Conservation (phyloP, 2,797 vertebrate species). For the Sebastes goodei region DNA sequence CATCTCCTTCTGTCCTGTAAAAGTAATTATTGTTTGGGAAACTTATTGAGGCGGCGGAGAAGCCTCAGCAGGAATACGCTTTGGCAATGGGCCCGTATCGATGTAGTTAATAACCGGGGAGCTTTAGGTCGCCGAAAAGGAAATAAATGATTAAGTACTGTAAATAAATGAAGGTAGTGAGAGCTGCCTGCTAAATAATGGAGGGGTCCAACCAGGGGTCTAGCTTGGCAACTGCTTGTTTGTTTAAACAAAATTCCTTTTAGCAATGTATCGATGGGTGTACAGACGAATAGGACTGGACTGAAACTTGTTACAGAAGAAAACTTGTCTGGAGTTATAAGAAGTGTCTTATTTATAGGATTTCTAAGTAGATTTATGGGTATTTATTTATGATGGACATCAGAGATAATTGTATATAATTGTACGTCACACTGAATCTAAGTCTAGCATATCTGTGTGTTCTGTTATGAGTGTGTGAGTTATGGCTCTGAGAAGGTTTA, state of each 20-base stretch:
- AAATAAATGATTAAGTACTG: constrained; percentile 44
- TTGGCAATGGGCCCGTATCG: constrained; percentile 25
- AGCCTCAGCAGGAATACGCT: constrained; percentile 31
- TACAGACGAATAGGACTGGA: not conserved
- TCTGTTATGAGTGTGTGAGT: not conserved
- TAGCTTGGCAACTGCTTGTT: not conserved
- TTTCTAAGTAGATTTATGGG: not conserved
- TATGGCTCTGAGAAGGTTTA: no score
- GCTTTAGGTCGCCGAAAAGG: not conserved
- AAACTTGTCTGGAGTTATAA: not conserved
- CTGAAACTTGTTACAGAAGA: not conserved
- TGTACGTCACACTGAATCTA: not conserved
- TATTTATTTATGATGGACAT: not conserved
- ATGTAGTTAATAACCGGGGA: constrained; percentile 36
- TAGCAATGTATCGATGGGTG: not conserved
- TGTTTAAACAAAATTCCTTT: not conserved
- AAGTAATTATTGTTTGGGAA: constrained; percentile 54
- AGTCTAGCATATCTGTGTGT: not conserved
- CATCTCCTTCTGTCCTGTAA: constrained; percentile 20
- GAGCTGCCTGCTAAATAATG: constrained; percentile 21
- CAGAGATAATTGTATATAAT: not conserved
- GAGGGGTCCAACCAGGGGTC: not conserved
- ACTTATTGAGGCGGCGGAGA: constrained; percentile 20
- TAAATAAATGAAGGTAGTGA: constrained; percentile 30
- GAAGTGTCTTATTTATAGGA: not conserved